Base-by-base conservation (phyloP, 2,797 vertebrate genomes). In the Trematomus bernacchii region DNA sequence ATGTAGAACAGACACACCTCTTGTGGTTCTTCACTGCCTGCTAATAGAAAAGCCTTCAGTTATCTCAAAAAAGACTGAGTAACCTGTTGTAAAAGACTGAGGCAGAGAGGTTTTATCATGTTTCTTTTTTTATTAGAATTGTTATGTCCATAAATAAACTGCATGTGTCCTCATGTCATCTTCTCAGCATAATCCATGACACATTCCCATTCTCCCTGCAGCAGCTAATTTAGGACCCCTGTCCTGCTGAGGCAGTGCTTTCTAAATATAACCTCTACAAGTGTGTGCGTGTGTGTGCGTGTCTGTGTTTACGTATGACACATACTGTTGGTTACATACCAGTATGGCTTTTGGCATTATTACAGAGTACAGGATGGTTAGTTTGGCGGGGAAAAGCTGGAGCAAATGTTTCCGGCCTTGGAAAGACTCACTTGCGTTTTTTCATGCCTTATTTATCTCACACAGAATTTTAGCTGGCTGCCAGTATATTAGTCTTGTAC, bases 181-280 rank as follows among this genome's bases (percentile, higher is more conserved):
- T 47, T 76, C 88, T 88, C 87, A 84, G 79, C 91, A 89, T 91
- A 85, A 89, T 84, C 80, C 75, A 59, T 94, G 92, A 93, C 94
- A 93, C 89, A 86, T 84, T 87, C 76, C 76, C 40, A 42, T 83
- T 66, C 77, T 84, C 86, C 76, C 80, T 75, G 83, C 6, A n/a
- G 69, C 6, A 9, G 63, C 74, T 88, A 83, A 88, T 82, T 91
- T 84, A 61, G 78, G 81, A 74, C 85, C 79, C 86, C 85, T 86
- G 76, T 90, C 87, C 84, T 84, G 83, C 92, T 92, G 91, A 93
- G 90, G 71, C 82, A 73, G 86, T 73, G 30, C 82, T 85, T 87
- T 92, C 93, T 92, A 94, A 94, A 92, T 91, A 91, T 94, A 93
- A 77, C 71, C 37, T 50, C 58, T 47, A 13, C 73, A 33, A 19